Conservation (phyloP, 2,888 invertebrate genomes). For the Formica aserva region DNA sequence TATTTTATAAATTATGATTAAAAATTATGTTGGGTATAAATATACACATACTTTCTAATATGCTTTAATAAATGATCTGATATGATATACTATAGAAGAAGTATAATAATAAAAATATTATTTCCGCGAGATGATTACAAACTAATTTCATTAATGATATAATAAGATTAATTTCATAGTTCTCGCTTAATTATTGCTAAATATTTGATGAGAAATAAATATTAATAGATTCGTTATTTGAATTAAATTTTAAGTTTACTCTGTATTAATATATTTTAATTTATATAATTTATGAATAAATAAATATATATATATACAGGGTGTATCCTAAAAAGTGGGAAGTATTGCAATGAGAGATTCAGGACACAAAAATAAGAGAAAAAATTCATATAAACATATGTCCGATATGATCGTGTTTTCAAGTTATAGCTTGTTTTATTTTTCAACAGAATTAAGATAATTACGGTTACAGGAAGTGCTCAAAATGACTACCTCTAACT, state of each 20-base stretch:
- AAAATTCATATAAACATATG: too few species aligned
- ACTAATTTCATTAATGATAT: background rate
- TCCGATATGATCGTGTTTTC: too few species aligned
- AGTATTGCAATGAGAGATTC: too few species aligned
- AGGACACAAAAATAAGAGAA: too few species aligned
- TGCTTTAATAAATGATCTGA: background rate
- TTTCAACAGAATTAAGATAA: too few species aligned
- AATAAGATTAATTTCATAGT: background rate
- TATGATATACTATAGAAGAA: background rate
- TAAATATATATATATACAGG: background rate
- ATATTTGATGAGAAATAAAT: background rate
- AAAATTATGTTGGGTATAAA: background rate
- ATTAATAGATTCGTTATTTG: background rate
- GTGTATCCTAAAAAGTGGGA: too few species aligned
- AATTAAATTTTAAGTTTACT: background rate
- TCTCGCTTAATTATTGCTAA: background rate
- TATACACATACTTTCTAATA: background rate
- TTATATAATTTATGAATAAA: background rate
- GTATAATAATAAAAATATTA: background rate
- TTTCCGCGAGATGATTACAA: background rate
- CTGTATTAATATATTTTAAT: background rate
- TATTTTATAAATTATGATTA: background rate
- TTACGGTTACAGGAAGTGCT: too few species aligned
- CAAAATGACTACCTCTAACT: too few species aligned
- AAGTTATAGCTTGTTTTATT: too few species aligned